Percentiles rank a stretch among this genome's conserved stretches.
These are phyloP conservation scores for Drosophila quinaria DNA, from an alignment of 2,888 invertebrate genomes.

Conservation along the genomic window DNA sequence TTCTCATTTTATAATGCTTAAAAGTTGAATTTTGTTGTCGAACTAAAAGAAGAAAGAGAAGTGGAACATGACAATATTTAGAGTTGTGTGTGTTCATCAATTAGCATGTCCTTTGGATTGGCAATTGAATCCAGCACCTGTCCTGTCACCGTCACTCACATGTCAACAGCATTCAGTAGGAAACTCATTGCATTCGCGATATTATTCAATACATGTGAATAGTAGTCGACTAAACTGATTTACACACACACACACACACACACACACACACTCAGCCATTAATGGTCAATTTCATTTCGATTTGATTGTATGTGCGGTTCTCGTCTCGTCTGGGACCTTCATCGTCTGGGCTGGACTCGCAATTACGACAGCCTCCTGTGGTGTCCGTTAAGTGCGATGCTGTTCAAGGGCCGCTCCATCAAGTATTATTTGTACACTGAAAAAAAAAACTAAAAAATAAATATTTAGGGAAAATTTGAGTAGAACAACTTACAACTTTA, in stretches of 20 bases:
- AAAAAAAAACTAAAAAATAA: no score
- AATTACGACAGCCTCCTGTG: slow-evolving; percentile 78
- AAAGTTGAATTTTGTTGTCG: not conserved
- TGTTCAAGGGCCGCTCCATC: slow-evolving; percentile 26
- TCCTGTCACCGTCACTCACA: slow-evolving; percentile 35
- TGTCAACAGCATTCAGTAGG: slow-evolving; percentile 55
- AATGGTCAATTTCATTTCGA: slow-evolving; percentile 82
- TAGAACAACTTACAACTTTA: no score
- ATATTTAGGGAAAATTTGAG: no score
- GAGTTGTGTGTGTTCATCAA: not conserved
- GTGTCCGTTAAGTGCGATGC: slow-evolving; percentile 65
- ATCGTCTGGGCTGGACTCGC: slow-evolving; percentile 65
- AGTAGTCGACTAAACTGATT: slow-evolving; percentile 11
- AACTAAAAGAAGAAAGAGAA: not conserved
- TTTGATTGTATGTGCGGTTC: slow-evolving; percentile 65
- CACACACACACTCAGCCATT: slow-evolving; percentile 59
- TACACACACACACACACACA: slow-evolving; percentile 27
- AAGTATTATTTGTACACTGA: not conserved
- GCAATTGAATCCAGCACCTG: slow-evolving; percentile 1
- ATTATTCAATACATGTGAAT: slow-evolving; percentile 52
- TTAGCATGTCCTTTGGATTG: not conserved
- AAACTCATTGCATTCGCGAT: slow-evolving; percentile 23
- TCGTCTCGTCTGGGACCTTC: slow-evolving; percentile 31
- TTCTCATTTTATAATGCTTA: not conserved
- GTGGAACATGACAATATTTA: not conserved